Percentiles rank a stretch among this genome's conserved stretches.
These are phyloP conservation scores for Marisa cornuarietis DNA, from an alignment of 1,140 invertebrate genomes.

Conservation along the genomic window DNA sequence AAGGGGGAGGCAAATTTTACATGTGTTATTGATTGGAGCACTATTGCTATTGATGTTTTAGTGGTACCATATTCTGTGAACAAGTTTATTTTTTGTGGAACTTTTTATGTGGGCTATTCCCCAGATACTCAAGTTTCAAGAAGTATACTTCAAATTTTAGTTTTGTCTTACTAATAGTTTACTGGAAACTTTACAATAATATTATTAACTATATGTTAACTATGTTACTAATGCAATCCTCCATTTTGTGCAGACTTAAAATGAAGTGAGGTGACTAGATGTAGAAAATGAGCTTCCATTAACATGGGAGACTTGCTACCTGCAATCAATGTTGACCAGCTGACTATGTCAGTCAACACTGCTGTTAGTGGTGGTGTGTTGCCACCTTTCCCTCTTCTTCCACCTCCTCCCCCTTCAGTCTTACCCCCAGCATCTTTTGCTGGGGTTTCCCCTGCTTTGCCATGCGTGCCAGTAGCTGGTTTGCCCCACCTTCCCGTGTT, in stretches of 20 bases:
- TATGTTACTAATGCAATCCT: no score
- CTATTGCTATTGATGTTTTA: no score
- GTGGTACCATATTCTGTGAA: no score
- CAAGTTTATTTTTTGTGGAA: no score
- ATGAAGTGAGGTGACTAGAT: neutral
- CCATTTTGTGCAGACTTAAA: neutral
- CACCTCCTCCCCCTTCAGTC: neutral
- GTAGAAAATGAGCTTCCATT: neutral
- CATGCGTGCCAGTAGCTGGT: neutral
- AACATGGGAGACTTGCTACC: constrained; percentile 19
- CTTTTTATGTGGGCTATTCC: no score
- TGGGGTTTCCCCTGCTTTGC: neutral
- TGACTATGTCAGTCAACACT: constrained; percentile 21
- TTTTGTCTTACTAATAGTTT: no score
- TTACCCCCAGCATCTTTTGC: neutral
- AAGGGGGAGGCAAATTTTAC: no score
- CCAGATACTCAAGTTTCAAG: no score
- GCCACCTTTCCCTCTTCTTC: constrained; percentile 1
- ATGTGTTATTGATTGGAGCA: no score
- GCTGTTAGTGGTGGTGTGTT: constrained; percentile 10
- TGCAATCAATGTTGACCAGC: constrained; percentile 20
- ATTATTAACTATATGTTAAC: no score
- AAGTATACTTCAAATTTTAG: no score
- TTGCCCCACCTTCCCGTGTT: neutral
- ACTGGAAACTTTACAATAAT: no score